A percentile compares a stretch with the other conserved stretches of the same genome.
These are phyloP conservation scores for Plodia interpunctella DNA, from an alignment of 1,140 invertebrate species.

Conservation along the genomic window DNA sequence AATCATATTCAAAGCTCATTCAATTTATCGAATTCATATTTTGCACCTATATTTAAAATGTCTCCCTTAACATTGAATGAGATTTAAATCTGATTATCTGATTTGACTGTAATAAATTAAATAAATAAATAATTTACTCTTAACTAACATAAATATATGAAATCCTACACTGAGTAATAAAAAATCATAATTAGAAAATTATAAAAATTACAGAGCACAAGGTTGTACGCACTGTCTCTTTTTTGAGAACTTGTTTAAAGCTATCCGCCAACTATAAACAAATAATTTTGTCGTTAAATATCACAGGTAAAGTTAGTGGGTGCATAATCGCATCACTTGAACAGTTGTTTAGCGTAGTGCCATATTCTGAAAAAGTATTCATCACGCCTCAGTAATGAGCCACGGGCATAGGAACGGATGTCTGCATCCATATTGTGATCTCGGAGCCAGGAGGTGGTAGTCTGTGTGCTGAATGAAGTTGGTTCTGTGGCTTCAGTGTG, in stretches of 20 bases:
- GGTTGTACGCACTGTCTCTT: constrained; percentile 33
- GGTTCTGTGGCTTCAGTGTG: constrained; percentile 58
- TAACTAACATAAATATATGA: constrained; percentile 52
- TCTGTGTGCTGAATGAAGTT: constrained; percentile 90
- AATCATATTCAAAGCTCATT: constrained; percentile 41
- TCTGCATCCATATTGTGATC: constrained; percentile 95
- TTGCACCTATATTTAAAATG: constrained; percentile 69
- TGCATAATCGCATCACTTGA: constrained; percentile 59
- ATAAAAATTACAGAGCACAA: constrained; percentile 32
- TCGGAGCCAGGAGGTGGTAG: constrained; percentile 94
- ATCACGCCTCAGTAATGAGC: constrained; percentile 87
- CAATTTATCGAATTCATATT: constrained; percentile 55
- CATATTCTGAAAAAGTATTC: constrained; percentile 97
- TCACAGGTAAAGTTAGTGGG: constrained; percentile 48
- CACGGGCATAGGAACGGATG: constrained; percentile 91
- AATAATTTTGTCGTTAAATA: constrained; percentile 50
- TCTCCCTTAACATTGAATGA: constrained; percentile 52
- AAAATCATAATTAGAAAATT: constrained; percentile 40
- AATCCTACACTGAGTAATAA: constrained; percentile 27
- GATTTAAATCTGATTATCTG: constrained; percentile 33
- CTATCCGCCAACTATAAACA: constrained; percentile 51
- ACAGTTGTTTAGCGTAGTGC: constrained; percentile 90
- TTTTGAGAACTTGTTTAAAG: constrained; percentile 22
- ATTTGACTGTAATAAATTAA: constrained; percentile 43
- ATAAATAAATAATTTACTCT: constrained; percentile 41